These are phyloP conservation scores for Gymnoscopelus braueri DNA, from an alignment of 2,797 vertebrate genomes.

Conservation along the genomic window DNA sequence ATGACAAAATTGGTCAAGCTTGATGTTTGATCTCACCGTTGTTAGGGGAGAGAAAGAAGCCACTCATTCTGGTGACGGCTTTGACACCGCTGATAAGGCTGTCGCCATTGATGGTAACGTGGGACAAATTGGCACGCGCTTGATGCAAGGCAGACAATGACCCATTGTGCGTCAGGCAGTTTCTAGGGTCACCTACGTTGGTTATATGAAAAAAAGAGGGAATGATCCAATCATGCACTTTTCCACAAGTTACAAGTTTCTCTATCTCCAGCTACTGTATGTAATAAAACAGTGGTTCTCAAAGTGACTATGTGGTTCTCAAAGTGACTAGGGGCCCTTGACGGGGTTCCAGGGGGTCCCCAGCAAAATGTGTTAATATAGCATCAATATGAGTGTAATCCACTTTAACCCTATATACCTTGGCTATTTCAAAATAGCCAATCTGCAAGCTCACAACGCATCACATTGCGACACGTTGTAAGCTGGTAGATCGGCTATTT, in stretches of 20 bases:
- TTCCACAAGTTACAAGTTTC: slow-evolving; percentile 20
- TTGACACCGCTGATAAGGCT: slow-evolving; percentile 63
- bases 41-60: slow-evolving; percentile 53
- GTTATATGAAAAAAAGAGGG: slow-evolving; percentile 27
- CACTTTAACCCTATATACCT: no score
- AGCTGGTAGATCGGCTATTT: no score
- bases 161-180: slow-evolving; percentile 44
- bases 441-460: no score
- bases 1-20: no score
- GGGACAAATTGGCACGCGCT: slow-evolving; percentile 53
- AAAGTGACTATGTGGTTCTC: no score
- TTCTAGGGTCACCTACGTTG: slow-evolving; percentile 62
- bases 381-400: no score
- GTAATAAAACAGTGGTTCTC: no score
- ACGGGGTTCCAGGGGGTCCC: no score
- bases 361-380: no score
- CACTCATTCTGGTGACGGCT: slow-evolving; percentile 58
- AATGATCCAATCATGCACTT: slow-evolving; percentile 10
- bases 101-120: slow-evolving; percentile 60
- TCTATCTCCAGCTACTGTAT: neutral
- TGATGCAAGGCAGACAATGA: slow-evolving; percentile 50
- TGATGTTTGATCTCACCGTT: slow-evolving; percentile 53
- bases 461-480: no score
- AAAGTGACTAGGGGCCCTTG: no score
- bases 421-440: no score